Evolutionary conservation across 2,113 vertebrate genomes (phyloP), one percentile per base, ranked within the genome.

Genomic region (Gymnobelideus leadbeateri): DNA sequence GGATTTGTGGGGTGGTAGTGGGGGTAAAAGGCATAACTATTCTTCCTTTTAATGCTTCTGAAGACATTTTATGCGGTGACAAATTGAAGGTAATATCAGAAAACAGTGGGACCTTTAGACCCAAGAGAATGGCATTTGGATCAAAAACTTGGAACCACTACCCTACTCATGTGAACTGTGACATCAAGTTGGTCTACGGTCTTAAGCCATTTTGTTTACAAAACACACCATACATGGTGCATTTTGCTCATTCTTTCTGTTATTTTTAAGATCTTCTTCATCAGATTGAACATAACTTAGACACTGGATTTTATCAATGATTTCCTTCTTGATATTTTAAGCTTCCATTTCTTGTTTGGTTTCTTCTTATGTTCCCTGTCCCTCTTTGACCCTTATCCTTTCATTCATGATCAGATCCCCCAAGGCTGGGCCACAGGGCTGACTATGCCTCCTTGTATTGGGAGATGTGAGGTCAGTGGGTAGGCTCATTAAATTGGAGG

Each of bases 81-180:
- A 89, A 47, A 96, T 96, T 93, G 37, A 94, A 95, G 31, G 26
- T 89, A 94, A 14, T 0, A 0, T 51, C n/a, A 37, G 14, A 10
- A 28, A 61, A 31, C 26, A 31, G 31, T 50, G 28, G 3, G 12
- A 91, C 89, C 84, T 92, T 8, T 31, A 95, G 26, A 24, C 28
- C 91, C 77, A 68, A 10, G 8, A 91, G 3, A 6, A 2, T 50
- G 0, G 57, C 14, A 68, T 31, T 37, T 68, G 57, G 31, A 68
- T 37, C 25, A 92, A 14, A 57, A 26, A 96, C 94, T 96, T 95
- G 92, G 31, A 96, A 91, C 24, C 8, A 54, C 14, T 26, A 47
- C 14, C n/a, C 52, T 91, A 16, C 1, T 96, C 53, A 46, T 0
- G 21, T 52, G 9, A 37, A 68, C 31, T 68, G 31, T 68, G 57